Base-by-base conservation (phyloP, 1,140 invertebrate species). In the Ceratosolen fusciceps region DNA sequence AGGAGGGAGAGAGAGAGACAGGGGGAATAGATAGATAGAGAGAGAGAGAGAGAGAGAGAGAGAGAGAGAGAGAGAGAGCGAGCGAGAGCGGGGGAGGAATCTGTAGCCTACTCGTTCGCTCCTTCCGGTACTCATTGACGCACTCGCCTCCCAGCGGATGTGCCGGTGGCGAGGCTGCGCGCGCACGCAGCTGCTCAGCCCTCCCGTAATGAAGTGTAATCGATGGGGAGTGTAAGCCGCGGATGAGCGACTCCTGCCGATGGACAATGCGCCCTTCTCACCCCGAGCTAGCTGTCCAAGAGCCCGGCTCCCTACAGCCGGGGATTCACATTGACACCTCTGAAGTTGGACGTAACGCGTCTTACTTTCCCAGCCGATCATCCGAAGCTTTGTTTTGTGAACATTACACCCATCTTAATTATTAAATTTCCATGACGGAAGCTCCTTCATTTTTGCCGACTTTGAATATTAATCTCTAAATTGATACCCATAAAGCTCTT, bases 121-220 rank as follows among this genome's bases (percentile, higher is more conserved):
- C 9, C 70, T 78, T 78, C 77, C 77, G 70, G 43, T 56, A 78
- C 77, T 78, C 73, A 52, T 68, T 54, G 58, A 37, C 65, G 62
- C 47, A 56, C 14, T 4, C n/a, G n/a, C n/a, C n/a, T n/a, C n/a
- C 5, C 16, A 12, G 39, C 39, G 39, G 39, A 43, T 43, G 39
- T 43, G 12, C 12, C 39, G 5, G 39, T 43, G 39, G 39, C 12
- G 39, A 43, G n/a, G 12, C 39, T 43, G n/a, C 56, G 2, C 60
- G 12, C 12, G 2, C 31, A 34, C 62, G n/a, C 62, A 47, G 47
- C 47, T 29, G 37, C 24, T 8, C 72, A 21, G 12, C 9, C 68
- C 12, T 21, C 26, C 16, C 43, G 54, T 80, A 80, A 80, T 76
- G 79, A 80, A 80, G 43, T 60, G 79, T 75, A 75, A 80, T 80